These are phyloP conservation scores for Hippocampus mohnikei DNA, from an alignment of 2,113 vertebrate species.

Conservation along the genomic window DNA sequence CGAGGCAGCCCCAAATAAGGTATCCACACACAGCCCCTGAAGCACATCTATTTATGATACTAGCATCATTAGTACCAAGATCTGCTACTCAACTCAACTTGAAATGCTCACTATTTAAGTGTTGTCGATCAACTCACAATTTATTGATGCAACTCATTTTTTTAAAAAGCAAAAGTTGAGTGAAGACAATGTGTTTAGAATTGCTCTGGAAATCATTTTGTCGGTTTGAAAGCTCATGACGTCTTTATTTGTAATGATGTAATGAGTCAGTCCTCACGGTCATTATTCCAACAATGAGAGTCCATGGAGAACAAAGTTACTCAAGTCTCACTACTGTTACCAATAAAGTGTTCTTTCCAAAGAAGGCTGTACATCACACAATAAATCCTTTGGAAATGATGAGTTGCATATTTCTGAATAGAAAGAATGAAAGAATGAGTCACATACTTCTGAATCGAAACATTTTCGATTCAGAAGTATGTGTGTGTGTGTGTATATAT, in stretches of 20 bases:
- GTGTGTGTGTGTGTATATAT: too few species aligned
- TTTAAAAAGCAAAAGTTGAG: not conserved
- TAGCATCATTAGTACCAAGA: conserved; percentile 41
- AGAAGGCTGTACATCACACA: not conserved
- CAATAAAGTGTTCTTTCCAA: not conserved
- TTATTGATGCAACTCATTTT: not conserved
- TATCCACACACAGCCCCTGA: conserved; percentile 53
- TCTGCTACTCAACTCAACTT: conserved; percentile 10
- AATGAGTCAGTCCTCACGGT: not conserved
- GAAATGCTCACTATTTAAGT: conserved; percentile 5
- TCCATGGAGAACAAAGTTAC: not conserved
- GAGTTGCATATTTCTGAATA: not conserved
- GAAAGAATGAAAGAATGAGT: too few species aligned
- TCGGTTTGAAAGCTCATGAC: not conserved
- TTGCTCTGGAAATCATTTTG: not conserved
- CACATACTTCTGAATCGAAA: too few species aligned
- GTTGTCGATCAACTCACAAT: not conserved
- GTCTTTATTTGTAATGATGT: not conserved
- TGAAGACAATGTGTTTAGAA: not conserved
- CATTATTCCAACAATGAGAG: not conserved
- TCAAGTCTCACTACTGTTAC: not conserved
- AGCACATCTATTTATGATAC: conserved; percentile 44
- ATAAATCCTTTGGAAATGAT: not conserved
- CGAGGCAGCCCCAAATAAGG: conserved; percentile 72
- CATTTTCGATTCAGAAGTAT: too few species aligned